Base-by-base conservation (phyloP, 2,888 invertebrate genomes). In the Metalampra italica region DNA sequence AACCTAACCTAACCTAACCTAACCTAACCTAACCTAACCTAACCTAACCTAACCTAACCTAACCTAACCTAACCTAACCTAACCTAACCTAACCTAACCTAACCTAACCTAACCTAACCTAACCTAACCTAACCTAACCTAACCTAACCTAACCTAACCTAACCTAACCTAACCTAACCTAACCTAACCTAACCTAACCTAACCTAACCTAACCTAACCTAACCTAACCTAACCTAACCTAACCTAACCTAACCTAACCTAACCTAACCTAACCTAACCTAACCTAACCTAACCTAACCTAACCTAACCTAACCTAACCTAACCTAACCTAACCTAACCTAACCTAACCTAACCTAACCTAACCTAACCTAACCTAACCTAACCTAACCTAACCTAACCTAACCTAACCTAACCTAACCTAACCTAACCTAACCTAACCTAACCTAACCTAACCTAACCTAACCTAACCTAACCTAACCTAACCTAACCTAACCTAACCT, bases 151-250 rank as follows among this genome's bases (percentile, higher is more conserved):
- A 52, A 52, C 52, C 52, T 49, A 52, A 52, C 52, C 52, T 49
- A 52, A 52, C 52, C 52, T 52, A 52, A 52, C 52, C 51, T 48
- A 48, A 52, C 49, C 52, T 49, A 49, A 52, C 49, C 52, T 49
- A 49, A 52, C 52, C 51, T 51, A 51, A 51, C 52, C 52, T 52
- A 52, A 53, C 53, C 49, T 53, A 53, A 53, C 53, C 53, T 50
- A 53, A 53, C 53, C 53, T 51, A 51, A 51, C 51, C 49, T 51
- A 53, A 53, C 51, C 50, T 51, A 54, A 54, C 53, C 54, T 51
- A 54, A 54, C 54, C 54, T 51, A 54, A 54, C 54, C 54, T 54
- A 54, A 54, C 54, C 54, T 54, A 54, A 54, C 54, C 51, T 49
- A 50, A 50, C 51, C 50, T 52, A 52, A 52, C 55, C 54, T 51